Base-by-base conservation (phyloP, 2,888 invertebrate genomes). In the Tineola bisselliella region DNA sequence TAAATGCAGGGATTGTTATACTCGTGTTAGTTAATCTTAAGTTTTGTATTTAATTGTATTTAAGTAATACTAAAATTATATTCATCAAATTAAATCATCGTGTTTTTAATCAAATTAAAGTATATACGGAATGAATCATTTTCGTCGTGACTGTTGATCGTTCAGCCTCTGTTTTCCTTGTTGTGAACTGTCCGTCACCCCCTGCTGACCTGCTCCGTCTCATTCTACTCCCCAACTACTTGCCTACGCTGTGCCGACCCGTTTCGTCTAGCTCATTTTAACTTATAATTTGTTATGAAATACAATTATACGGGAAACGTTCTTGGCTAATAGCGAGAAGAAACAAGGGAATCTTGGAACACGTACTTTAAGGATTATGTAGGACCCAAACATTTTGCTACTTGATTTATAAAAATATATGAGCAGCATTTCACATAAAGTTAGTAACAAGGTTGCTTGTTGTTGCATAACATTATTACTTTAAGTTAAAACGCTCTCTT, bases 281-380 rank as follows among this genome's bases (percentile, higher is more conserved):
- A 81, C 73, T 81, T 79, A 76, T 80, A 81, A 80, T 81, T 81
- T 81, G 81, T 81, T 80, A 72, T 69, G 71, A 75, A 81, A 81
- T 71, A 75, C 78, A 81, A 81, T 81, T 81, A 81, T 75, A 73
- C 73, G 65, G 65, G 66, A 69, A 71, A 73, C 75, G 74, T 74
- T 73, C 69, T 66, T 66, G 67, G 71, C 71, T 78, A 75, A 79
- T 79, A 76, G 75, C 71, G 69, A 11, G 30, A 25, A 58, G 58
- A 5, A 33, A 58, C 33, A 58, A n/a, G 33, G 33, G 19, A 54
- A 54, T 54, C 54, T 54, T 54, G 25, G 19, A 54, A 54, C 5
- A 18, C 25, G 25, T 54, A 12, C 13, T 25, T 12, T 25, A 54
- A 8, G 54, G 54, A 5, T 54, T 54, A 25, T 25, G 54, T 12